phyloP scores from a whole-genome alignment of 2,888 invertebrate species.

The Thera britannica region DNA sequence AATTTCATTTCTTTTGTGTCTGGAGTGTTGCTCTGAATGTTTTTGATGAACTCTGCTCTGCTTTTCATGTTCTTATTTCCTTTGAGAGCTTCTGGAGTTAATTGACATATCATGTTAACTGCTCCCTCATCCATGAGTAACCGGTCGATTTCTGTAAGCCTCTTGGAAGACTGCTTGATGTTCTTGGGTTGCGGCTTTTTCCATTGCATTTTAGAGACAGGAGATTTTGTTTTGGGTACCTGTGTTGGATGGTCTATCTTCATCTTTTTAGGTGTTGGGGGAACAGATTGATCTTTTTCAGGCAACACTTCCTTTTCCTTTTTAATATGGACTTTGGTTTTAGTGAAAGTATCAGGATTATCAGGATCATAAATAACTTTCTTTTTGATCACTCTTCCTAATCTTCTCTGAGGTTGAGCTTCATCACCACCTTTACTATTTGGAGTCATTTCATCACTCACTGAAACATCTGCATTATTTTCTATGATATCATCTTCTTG shows the following conservation, averaged over 20 bases:
- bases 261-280: slow-evolving; percentile 59
- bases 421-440: slow-evolving; percentile 64
- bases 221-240: slow-evolving; percentile 68
- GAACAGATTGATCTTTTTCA: slow-evolving; percentile 62
- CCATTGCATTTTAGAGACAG: slow-evolving; percentile 71
- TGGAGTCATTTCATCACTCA: slow-evolving; percentile 54
- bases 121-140: slow-evolving; percentile 94
- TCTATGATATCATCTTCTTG: slow-evolving; percentile 39
- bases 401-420: slow-evolving; percentile 66
- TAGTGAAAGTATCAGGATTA: slow-evolving; percentile 82
- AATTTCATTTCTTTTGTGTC: slow-evolving; percentile 77
- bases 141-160: slow-evolving; percentile 89
- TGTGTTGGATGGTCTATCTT: slow-evolving; percentile 56
- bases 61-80: slow-evolving; percentile 80
- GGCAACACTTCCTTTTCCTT: slow-evolving; percentile 50
- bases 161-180: slow-evolving; percentile 78
- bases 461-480: slow-evolving; percentile 50
- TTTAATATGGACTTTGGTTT: slow-evolving; percentile 56
- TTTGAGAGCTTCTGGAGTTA: slow-evolving; percentile 85
- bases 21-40: slow-evolving; percentile 81
- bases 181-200: slow-evolving; percentile 77
- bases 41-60: slow-evolving; percentile 86
- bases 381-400: slow-evolving; percentile 87
- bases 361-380: slow-evolving; percentile 91
- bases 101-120: slow-evolving; percentile 92